A percentile compares a stretch with the other conserved stretches of the same genome.
Evolutionary conservation across 2,888 invertebrate species (phyloP).

Genomic region (Leptarthrus brevirostris): DNA sequence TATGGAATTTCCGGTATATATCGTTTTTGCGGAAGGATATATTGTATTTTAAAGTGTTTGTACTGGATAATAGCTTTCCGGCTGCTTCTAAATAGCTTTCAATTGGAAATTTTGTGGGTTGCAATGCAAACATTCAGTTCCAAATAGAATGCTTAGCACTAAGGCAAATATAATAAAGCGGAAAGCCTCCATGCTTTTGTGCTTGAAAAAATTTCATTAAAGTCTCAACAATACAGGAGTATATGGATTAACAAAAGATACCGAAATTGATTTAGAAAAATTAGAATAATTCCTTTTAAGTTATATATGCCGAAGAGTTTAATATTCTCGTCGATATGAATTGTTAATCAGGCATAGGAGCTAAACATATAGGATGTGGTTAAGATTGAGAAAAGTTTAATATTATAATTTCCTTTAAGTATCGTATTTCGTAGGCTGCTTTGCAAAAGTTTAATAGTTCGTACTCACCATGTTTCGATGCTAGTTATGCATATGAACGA

Average conservation of each 20-base stretch:
- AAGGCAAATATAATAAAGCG: slow-evolving; percentile 32
- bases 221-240: slow-evolving; percentile 1
- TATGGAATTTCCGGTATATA: slow-evolving; percentile 45
- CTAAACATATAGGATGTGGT: too few relatives aligned
- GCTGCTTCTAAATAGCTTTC: slow-evolving; percentile 30
- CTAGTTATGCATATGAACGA: too few relatives aligned
- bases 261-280: too few relatives aligned
- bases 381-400: too few relatives aligned
- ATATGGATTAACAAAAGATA: not conserved
- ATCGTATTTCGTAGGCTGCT: too few relatives aligned
- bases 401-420: too few relatives aligned
- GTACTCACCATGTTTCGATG: too few relatives aligned
- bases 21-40: slow-evolving; percentile 51
- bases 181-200: not conserved
- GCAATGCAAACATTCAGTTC: slow-evolving; percentile 1
- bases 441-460: too few relatives aligned
- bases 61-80: slow-evolving; percentile 50
- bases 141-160: slow-evolving; percentile 1
- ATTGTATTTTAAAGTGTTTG: slow-evolving; percentile 53
- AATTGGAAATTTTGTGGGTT: slow-evolving; percentile 30
- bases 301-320: too few relatives aligned
- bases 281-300: too few relatives aligned
- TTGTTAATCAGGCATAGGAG: too few relatives aligned
- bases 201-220: slow-evolving; percentile 28
- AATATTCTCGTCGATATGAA: too few relatives aligned